phyloP scores from a whole-genome alignment of 2,113 vertebrate genomes.

The Pterocles orientalis region DNA sequence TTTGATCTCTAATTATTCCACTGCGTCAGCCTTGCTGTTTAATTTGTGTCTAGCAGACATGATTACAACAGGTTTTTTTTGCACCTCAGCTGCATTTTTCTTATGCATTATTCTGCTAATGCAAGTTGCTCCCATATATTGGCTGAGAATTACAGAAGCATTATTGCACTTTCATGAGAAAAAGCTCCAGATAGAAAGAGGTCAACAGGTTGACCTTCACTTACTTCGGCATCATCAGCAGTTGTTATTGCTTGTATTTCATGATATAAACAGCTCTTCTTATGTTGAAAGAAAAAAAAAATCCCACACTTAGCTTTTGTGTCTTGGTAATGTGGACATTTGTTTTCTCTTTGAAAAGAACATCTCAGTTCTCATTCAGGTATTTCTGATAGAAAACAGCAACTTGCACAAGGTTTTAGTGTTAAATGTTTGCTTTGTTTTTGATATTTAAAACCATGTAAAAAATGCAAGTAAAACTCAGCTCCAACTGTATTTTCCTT shows the following conservation, averaged over 20 bases:
- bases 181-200: not conserved
- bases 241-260: not conserved
- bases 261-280: not conserved
- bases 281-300: not conserved
- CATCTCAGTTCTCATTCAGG: not conserved
- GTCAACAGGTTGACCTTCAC: conserved; percentile 24
- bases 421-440: not conserved
- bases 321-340: not conserved
- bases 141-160: conserved; percentile 17
- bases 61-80: not conserved
- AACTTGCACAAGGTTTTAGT: not conserved
- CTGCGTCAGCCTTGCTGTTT: not conserved
- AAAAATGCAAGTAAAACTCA: not conserved
- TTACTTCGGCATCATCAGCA: not conserved
- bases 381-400: not conserved
- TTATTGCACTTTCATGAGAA: conserved; percentile 42
- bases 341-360: not conserved
- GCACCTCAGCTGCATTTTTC: conserved; percentile 16
- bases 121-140: not conserved
- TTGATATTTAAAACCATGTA: not conserved
- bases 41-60: not conserved
- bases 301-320: not conserved
- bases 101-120: not conserved
- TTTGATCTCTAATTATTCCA: not conserved
- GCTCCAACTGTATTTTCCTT: not conserved